Evolutionary conservation across 2,797 vertebrate genomes (phyloP).

Genomic region (Lithobates sylvaticus): DNA sequence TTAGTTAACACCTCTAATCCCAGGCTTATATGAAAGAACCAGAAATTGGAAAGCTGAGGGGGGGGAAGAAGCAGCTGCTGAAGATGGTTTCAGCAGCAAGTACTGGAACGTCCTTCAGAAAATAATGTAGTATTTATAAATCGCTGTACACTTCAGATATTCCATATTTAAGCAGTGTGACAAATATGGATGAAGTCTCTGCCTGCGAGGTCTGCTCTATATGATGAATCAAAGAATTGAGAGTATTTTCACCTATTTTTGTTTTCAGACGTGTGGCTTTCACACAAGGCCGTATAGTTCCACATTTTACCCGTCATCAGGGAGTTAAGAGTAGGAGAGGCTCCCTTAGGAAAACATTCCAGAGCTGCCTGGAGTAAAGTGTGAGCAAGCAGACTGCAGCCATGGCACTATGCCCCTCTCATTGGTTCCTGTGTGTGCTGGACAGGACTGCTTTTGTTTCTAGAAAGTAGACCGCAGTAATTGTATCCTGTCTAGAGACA

Average conservation of each 20-base stretch:
- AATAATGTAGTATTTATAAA: neutral
- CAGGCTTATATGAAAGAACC: neutral
- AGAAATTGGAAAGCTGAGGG: neutral
- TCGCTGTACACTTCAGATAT: neutral
- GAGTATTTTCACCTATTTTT: neutral
- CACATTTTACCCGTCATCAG: neutral
- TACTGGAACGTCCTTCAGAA: neutral
- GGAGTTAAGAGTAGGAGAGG: constrained; percentile 27
- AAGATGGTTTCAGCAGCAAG: neutral
- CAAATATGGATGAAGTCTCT: neutral
- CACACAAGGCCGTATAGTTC: neutral
- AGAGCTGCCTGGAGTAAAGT: constrained; percentile 7
- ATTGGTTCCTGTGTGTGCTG: neutral
- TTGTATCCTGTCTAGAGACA: constrained; percentile 6
- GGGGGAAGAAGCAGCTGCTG: neutral
- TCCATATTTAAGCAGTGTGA: neutral
- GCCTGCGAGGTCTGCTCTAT: too few species aligned
- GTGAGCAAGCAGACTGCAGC: neutral
- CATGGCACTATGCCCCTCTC: neutral
- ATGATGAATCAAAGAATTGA: neutral
- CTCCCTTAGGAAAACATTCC: constrained; percentile 6
- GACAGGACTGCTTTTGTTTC: constrained; percentile 29
- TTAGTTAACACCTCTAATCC: neutral
- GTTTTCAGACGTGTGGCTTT: neutral
- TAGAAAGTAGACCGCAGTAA: neutral